Evolutionary conservation across 2,797 vertebrate genomes (phyloP).

Genomic region (Erpetoichthys calabaricus): DNA sequence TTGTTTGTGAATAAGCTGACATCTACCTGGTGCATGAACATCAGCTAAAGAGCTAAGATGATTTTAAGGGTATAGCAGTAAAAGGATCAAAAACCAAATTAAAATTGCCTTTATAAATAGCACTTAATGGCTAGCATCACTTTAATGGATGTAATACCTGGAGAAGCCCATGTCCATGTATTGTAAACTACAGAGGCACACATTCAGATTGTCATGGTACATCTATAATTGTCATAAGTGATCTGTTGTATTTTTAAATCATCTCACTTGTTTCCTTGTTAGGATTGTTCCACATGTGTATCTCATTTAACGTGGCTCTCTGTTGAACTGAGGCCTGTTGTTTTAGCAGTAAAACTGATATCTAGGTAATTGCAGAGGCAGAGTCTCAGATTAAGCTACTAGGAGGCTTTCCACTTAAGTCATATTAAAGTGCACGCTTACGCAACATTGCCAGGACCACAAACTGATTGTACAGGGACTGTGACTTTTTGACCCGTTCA

Average conservation of each 20-base stretch:
- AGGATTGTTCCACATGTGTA: conserved; percentile 17
- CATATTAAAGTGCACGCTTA: conserved; percentile 29
- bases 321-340: conserved; percentile 25
- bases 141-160: conserved; percentile 7
- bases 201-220: conserved; percentile 11
- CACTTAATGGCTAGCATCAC: conserved; percentile 1
- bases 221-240: conserved; percentile 14
- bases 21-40: too few relatives aligned
- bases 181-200: conserved; percentile 4
- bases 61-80: too few relatives aligned
- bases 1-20: too few relatives aligned
- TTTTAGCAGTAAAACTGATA: conserved; percentile 28
- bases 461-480: conserved; percentile 31
- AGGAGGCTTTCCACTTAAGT: conserved; percentile 19
- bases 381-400: conserved; percentile 20
- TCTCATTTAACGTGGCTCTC: conserved; percentile 21
- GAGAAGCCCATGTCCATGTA: not conserved
- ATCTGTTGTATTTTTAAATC: conserved; percentile 6
- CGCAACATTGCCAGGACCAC: conserved; percentile 21
- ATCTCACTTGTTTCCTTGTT: not conserved
- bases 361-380: conserved; percentile 18
- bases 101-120: too few relatives aligned
- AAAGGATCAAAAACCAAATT: too few relatives aligned
- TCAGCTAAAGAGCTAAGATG: too few relatives aligned
- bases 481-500: conserved; percentile 60